A percentile compares a stretch with the other conserved stretches of the same genome.
phyloP scores from a whole-genome alignment of 1,140 invertebrate genomes.

The Tetraneura akinire region DNA sequence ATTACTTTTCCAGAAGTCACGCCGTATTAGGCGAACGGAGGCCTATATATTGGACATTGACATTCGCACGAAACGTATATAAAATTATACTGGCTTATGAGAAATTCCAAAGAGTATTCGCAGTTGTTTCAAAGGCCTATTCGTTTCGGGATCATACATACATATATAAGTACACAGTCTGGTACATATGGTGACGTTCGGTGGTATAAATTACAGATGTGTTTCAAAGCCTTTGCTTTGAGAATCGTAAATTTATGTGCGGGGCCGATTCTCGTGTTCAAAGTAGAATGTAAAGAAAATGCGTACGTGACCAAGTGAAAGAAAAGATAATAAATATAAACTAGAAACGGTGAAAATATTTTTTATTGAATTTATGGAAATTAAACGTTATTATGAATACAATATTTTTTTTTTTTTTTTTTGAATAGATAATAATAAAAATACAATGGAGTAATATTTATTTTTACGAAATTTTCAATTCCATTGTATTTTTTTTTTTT shows the following conservation, averaged over 20 bases:
- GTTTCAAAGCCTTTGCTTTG: too few species aligned
- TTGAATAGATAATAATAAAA: too few species aligned
- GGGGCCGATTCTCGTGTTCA: background rate
- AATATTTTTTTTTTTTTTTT: too few species aligned
- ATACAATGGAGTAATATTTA: too few species aligned
- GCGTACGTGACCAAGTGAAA: too few species aligned
- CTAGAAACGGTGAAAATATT: too few species aligned
- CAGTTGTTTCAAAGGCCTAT: constrained; percentile 18
- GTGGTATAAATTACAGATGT: background rate
- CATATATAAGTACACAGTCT: background rate
- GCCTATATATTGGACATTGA: background rate
- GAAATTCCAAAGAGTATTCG: constrained; percentile 5
- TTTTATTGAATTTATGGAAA: too few species aligned
- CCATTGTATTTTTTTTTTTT: too few species aligned
- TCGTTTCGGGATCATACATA: background rate
- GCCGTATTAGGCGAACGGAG: background rate
- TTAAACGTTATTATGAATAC: too few species aligned
- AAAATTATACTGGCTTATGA: constrained; percentile 1
- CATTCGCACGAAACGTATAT: background rate
- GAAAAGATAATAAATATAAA: too few species aligned
- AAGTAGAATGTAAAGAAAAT: too few species aligned
- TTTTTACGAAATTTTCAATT: too few species aligned
- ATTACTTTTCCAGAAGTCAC: background rate
- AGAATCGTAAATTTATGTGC: constrained; percentile 1
- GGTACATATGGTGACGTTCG: background rate